Evolutionary conservation across 2,888 invertebrate species (phyloP).

Genomic region (Microdon myrmicae): DNA sequence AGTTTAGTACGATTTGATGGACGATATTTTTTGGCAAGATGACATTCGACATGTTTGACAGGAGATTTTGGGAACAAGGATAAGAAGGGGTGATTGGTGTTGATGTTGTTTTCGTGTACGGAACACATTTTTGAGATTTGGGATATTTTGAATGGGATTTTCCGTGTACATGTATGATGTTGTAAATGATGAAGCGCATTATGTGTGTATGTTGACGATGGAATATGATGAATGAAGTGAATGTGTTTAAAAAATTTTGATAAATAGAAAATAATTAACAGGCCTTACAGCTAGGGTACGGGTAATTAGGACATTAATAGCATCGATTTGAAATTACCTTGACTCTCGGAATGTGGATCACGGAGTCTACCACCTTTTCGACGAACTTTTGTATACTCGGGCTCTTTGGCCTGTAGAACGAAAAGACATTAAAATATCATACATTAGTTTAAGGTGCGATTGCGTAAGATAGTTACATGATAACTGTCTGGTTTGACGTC

Average conservation of each 20-base stretch:
- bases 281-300: constrained; percentile 47
- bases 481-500: constrained; percentile 77
- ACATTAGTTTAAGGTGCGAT: too few species aligned
- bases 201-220: constrained; percentile 28
- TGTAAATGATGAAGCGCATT: constrained; percentile 10
- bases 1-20: constrained; percentile 68
- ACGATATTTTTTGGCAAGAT: constrained; percentile 56
- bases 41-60: constrained; percentile 48
- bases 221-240: constrained; percentile 30
- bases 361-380: constrained; percentile 83
- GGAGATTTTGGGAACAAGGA: constrained; percentile 29
- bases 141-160: not conserved
- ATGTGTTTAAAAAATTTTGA: constrained; percentile 48
- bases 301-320: constrained; percentile 36
- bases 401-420: constrained; percentile 72
- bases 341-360: constrained; percentile 85
- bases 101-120: not conserved
- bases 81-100: constrained; percentile 3
- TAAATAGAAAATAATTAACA: constrained; percentile 51
- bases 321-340: constrained; percentile 71
- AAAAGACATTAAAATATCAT: constrained; percentile 35
- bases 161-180: constrained; percentile 9
- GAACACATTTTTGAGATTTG: not conserved
- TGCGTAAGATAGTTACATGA: constrained; percentile 61
- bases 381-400: constrained; percentile 84